Conservation (phyloP, 2,888 invertebrate species). For the Cryptocheilus praepositus region DNA sequence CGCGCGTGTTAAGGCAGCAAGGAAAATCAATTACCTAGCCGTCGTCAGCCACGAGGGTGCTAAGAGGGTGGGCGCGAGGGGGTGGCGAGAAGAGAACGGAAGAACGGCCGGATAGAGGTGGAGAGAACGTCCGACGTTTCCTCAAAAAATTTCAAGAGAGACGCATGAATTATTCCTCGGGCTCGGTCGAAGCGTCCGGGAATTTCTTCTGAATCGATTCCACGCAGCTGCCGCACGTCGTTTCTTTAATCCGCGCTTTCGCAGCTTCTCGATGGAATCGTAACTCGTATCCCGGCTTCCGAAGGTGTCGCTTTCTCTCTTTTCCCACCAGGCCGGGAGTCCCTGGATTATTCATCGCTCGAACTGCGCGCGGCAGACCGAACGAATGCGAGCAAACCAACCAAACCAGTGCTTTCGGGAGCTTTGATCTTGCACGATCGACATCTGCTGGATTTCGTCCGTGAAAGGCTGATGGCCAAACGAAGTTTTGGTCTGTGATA, state of each 20-base stretch:
- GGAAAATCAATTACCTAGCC: conserved; percentile 55
- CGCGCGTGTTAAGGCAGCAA: conserved; percentile 46
- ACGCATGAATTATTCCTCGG: conserved; percentile 39
- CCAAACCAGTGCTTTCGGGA: background rate
- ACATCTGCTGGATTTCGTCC: conserved; percentile 10
- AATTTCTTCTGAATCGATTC: background rate
- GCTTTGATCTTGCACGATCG: conserved; percentile 6
- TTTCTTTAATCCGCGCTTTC: conserved; percentile 6
- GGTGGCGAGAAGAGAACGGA: conserved; percentile 2
- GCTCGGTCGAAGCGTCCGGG: conserved; percentile 1
- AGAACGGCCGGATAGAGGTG: background rate
- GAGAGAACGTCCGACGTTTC: conserved; percentile 22
- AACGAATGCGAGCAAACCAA: conserved; percentile 14
- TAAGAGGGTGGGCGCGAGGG: background rate
- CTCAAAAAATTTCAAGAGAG: conserved; percentile 35
- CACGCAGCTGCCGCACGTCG: conserved; percentile 10
- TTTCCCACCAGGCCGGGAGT: background rate
- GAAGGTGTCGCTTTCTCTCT: background rate
- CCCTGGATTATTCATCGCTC: conserved; percentile 30
- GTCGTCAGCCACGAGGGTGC: conserved; percentile 1
- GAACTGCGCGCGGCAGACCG: conserved; percentile 20
- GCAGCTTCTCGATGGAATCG: conserved; percentile 2
- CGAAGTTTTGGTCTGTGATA: conserved; percentile 10
- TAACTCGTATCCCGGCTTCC: background rate
- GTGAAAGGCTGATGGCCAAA: conserved; percentile 16